phyloP scores from a whole-genome alignment of 2,113 vertebrate genomes.

The Platanista minor region DNA sequence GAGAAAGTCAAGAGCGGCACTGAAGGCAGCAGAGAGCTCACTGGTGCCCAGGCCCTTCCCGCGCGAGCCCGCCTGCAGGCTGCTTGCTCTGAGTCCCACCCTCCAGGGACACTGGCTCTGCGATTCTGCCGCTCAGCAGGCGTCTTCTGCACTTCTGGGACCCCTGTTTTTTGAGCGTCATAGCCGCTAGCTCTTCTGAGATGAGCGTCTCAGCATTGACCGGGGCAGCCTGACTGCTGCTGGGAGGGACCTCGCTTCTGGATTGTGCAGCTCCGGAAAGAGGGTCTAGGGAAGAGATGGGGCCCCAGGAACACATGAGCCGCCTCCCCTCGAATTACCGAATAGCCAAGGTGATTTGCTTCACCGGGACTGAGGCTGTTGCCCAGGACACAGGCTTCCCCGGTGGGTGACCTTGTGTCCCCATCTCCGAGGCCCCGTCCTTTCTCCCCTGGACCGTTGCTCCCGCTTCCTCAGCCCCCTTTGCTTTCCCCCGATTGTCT shows the following conservation, averaged over 20 bases:
- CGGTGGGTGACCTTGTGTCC: accelerated
- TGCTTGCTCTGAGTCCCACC: accelerated
- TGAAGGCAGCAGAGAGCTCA: background rate
- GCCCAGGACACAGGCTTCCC: background rate
- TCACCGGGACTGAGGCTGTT: accelerated
- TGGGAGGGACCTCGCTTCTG: accelerated
- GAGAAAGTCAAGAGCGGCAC: accelerated
- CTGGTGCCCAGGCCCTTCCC: accelerated
- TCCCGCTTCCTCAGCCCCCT: background rate
- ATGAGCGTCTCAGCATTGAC: accelerated
- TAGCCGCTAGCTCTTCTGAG: accelerated
- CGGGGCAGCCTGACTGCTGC: background rate
- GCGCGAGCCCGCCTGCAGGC: too few species aligned
- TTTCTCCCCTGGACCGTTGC: accelerated
- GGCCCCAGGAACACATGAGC: background rate
- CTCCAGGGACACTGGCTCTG: accelerated
- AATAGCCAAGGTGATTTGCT: accelerated
- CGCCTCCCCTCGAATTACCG: accelerated
- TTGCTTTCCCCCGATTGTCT: background rate
- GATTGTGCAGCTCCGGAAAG: accelerated
- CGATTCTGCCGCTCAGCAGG: accelerated
- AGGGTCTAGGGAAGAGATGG: background rate
- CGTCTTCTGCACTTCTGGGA: accelerated
- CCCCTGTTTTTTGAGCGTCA: background rate
- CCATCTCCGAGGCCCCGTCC: accelerated